Base-by-base conservation (phyloP, 2,888 invertebrate genomes). In the Dasysyrphus albostriatus region DNA sequence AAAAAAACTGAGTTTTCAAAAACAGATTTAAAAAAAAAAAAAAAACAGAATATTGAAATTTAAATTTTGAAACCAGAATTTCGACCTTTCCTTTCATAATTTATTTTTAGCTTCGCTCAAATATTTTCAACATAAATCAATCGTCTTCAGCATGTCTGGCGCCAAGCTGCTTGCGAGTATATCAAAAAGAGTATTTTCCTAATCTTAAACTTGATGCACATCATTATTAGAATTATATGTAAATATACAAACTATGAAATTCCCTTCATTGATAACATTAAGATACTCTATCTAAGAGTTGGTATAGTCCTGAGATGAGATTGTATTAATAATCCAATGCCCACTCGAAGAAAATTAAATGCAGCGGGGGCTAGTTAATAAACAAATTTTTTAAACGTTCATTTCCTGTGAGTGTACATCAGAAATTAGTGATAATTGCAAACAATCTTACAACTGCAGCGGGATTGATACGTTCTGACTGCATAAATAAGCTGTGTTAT, bases 381-480 rank as follows among this genome's bases (percentile, higher is more conserved):
- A 77, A 77, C 56, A 61, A 78, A 70, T 74, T 65, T 59, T 74
- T 70, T 87, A 87, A 82, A 78, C 78, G 65, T 59, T 83, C 63
- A 87, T 70, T 87, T 87, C 85, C 85, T 82, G 85, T 70, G 69
- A 63, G 70, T 67, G 49, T 78, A 77, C 85, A 78, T 83, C 70
- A 75, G 61, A 85, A 87, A 87, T 87, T 78, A 87, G 85, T 87
- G 83, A 87, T 87, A 87, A 87, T 87, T 87, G 85, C 78, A 69
- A 65, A 69, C 65, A 78, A 78, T 82, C 82, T 70, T 70, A 63
- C 63, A 74, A 78, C 77, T 65, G 78, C 77, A 49, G 58, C 24
- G 6, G 70, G 61, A 49, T 24, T 65, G 42, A 49, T 67, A 32
- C 37, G 34, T 34, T 47, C 14, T 34, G 61, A 58, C 84, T 76